Base-by-base conservation (phyloP, 1,140 invertebrate genomes). In the Papilio xuthus region DNA sequence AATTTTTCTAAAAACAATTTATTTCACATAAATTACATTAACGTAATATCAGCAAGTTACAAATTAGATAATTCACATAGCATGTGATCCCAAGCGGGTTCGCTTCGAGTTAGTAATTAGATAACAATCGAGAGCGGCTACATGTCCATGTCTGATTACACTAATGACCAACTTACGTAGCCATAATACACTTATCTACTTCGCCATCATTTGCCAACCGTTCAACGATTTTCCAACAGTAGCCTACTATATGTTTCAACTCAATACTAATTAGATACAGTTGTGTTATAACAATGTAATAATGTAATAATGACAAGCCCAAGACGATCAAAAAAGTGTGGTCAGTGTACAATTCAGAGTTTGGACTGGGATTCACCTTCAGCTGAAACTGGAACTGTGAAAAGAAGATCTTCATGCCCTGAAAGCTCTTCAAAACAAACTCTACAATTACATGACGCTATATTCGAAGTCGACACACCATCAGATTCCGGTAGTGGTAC, bases 321-420 rank as follows among this genome's bases (percentile, higher is more conserved):
- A 81, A 93, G 93, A 91, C 90, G 93, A 82, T 84, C 85, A 81
- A 92, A 90, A 89, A 93, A 92, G 80, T 88, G 83, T 89, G 86
- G 87, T 79, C 89, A 89, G 77, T 88, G 91, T 84, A 83, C 84
- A 60, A 81, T 90, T 69, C 91, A 91, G 83, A 93, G 92, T 82
- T 90, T 96, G 79, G 96, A 96, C 79, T 96, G 96, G 96, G 96
- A 96, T 85, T 96, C 95, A 9, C 95, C 95, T n/a, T 96, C 95
- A n/a, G 88, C 94, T 2, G 94, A 95, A 81, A 96, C 96, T 3
- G 96, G 96, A 9, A 96, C 96, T 0, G 95, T 96, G 0, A 96
- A 96, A 84, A 91, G 96, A 79, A 94, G 95, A 53, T 92, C 92
- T 18, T 96, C 95, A n/a, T 94, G 91, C 79, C 91, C 92, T 37